These are phyloP conservation scores for Campylomormyrus numenius DNA, from an alignment of 2,113 vertebrate species.

Conservation along the genomic window DNA sequence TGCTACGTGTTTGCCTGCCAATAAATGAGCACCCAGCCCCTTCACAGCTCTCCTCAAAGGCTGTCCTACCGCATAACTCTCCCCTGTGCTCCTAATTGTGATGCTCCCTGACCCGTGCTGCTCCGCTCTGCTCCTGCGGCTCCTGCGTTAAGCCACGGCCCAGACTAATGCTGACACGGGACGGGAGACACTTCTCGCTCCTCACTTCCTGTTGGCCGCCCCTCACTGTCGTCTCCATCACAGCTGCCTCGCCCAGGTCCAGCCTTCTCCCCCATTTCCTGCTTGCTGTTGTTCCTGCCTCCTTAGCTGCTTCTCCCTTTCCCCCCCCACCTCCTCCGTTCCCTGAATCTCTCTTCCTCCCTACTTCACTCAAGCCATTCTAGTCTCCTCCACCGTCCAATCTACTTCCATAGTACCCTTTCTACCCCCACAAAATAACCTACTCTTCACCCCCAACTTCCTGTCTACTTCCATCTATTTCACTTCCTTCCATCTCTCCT, in stretches of 20 bases:
- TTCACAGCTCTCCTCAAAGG: neutral
- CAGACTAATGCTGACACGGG: neutral
- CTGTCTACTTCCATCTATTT: neutral
- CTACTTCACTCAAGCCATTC: neutral
- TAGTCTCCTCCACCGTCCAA: neutral
- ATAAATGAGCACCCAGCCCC: neutral
- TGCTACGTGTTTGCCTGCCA: neutral
- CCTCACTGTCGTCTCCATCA: neutral
- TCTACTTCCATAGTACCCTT: neutral
- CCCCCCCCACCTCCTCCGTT: neutral
- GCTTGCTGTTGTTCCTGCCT: neutral
- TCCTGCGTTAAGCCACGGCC: neutral
- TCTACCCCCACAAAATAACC: neutral
- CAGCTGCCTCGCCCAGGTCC: neutral
- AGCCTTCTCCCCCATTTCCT: neutral
- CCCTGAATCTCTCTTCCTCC: neutral
- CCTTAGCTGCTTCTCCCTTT: neutral
- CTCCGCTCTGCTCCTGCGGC: neutral
- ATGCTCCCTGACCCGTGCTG: neutral
- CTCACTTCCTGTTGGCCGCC: neutral
- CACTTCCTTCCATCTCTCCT: neutral
- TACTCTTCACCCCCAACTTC: neutral
- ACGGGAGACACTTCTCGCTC: neutral
- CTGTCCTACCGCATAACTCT: neutral
- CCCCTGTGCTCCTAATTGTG: neutral